Base-by-base conservation (phyloP, 2,888 invertebrate species). In the Thera britannica region DNA sequence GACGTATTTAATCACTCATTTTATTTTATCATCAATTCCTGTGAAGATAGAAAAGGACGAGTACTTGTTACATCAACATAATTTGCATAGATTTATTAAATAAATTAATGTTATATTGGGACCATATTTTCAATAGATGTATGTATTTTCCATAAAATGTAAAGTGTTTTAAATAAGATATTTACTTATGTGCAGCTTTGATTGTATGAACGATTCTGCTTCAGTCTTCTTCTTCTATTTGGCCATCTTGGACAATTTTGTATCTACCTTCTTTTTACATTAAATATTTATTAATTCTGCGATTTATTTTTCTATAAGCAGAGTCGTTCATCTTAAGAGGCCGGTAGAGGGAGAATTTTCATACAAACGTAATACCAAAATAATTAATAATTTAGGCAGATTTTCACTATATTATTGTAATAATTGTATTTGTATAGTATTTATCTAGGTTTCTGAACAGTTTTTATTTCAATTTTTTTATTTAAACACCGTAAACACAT, bases 21-120 rank as follows among this genome's bases (percentile, higher is more conserved):
- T 83, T 23, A 86, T 59, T 23, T 84, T 82, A 85, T 89, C 84
- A 87, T 93, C 93, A 93, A 93, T 93, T 93, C 93, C 93, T 91
- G 90, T 83, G 85, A 88, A 91, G 88, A 91, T 89, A 90, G 89
- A 87, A 87, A 79, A 85, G 90, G 89, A 90, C 92, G 90, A 90
- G 92, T 88, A 70, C 70, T 52, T 48, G 52, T 64, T 51, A 52
- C 46, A 44, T 62, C 35, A 58, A 58, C 58, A 65, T 36, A 41
- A 49, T 9, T 55, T 48, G 46, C 36, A 8, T 41, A 9, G 46
- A 8, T 56, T 52, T 36, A 6, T 11, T 65, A 35, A 51, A 51
- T 58, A 2, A 46, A 9, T 46, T 46, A 51, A 34, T 44, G 8
- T 7, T 57, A 0, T 8, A 52, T 2, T n/a, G n/a, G 12, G 3